Conservation (phyloP, 2,113 vertebrate genomes). For the Chionodraco myersi region DNA sequence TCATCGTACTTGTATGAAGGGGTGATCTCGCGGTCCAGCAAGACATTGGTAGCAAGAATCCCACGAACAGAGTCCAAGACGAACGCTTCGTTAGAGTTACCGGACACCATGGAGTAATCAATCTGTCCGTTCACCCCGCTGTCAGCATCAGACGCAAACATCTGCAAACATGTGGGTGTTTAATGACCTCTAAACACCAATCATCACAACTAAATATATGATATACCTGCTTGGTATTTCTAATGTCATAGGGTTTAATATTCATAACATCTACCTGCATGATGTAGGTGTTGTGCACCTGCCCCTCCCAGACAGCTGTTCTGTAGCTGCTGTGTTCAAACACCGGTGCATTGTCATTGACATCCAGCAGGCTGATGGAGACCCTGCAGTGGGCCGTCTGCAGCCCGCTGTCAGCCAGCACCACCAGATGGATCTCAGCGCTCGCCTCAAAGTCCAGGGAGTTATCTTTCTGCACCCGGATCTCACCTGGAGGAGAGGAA, state of each 20-base stretch:
- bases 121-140: conserved; percentile 86
- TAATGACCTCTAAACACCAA: background rate
- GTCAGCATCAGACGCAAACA: conserved; percentile 90
- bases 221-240: background rate
- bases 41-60: conserved; percentile 83
- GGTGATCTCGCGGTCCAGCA: conserved; percentile 87
- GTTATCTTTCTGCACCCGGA: conserved; percentile 87
- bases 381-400: conserved; percentile 84
- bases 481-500: conserved; percentile 79
- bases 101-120: conserved; percentile 90
- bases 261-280: conserved; percentile 84
- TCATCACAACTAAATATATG: background rate
- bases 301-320: conserved; percentile 88
- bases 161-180: conserved; percentile 73
- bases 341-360: conserved; percentile 89
- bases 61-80: conserved; percentile 86
- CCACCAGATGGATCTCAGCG: conserved; percentile 81
- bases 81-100: conserved; percentile 87
- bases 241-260: background rate
- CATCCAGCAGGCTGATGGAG: conserved; percentile 85
- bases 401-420: conserved; percentile 85
- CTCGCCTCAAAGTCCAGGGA: conserved; percentile 89
- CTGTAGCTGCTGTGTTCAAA: conserved; percentile 87
- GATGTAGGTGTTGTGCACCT: conserved; percentile 82
- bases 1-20: conserved; percentile 88